Evolutionary conservation across 2,888 invertebrate genomes (phyloP).

Genomic region (Eupeodes luniger): DNA sequence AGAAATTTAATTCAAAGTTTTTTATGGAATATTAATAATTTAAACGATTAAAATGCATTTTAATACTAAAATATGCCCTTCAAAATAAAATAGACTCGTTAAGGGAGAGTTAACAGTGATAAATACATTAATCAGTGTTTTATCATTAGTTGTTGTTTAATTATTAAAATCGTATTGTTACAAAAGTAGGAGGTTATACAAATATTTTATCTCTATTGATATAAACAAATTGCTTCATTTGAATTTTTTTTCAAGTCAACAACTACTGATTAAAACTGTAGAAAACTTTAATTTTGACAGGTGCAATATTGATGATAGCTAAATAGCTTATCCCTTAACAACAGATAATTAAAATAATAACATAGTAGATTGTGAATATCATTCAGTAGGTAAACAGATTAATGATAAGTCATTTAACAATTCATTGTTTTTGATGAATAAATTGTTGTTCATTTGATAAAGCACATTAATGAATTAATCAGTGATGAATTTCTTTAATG

Average conservation of each 20-base stretch:
- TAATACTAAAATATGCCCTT: background rate
- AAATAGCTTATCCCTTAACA: slow-evolving; percentile 41
- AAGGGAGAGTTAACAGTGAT: background rate
- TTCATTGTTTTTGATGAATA: background rate
- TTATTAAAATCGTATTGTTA: slow-evolving; percentile 13
- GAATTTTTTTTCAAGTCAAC: background rate
- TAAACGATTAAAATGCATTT: background rate
- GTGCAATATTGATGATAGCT: slow-evolving; percentile 36
- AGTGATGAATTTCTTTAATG: background rate
- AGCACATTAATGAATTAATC: background rate
- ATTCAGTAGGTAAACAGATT: slow-evolving; percentile 15
- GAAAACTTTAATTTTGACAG: background rate
- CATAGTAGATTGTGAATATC: slow-evolving; percentile 30
- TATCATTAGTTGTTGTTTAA: background rate
- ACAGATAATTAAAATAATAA: background rate
- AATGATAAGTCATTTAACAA: slow-evolving; percentile 33
- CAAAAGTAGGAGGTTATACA: background rate
- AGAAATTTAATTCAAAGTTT: background rate
- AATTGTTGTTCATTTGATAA: background rate
- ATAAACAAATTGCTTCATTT: slow-evolving; percentile 33
- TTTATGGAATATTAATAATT: background rate
- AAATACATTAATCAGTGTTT: background rate
- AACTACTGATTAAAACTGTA: slow-evolving; percentile 17
- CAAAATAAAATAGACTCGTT: background rate
- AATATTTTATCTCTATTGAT: background rate